Conservation (phyloP, 1,140 invertebrate genomes). For the Penaeus indicus region DNA sequence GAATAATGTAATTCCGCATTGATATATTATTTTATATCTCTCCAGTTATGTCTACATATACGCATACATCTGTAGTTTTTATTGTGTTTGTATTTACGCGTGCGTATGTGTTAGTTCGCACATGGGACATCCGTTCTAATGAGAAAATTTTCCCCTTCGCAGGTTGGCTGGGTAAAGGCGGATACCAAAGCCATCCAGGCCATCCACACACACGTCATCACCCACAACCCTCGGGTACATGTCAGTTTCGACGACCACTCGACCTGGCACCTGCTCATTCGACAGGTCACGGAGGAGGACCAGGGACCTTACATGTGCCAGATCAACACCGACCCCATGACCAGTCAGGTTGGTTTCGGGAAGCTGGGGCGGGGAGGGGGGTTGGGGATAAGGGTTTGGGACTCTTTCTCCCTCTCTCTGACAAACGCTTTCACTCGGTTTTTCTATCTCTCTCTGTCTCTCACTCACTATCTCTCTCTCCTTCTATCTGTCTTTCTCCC, state of each 20-base stretch:
- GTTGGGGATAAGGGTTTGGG: not conserved
- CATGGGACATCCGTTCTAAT: not conserved
- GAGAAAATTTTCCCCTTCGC: constrained; percentile 45
- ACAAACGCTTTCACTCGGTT: not conserved
- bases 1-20: too few relatives aligned
- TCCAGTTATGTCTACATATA: not conserved
- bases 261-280: constrained; percentile 90
- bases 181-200: constrained; percentile 90
- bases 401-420: not conserved
- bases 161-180: constrained; percentile 94
- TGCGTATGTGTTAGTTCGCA: not conserved
- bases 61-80: constrained; percentile 20
- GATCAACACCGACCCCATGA: constrained; percentile 92
- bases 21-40: not conserved
- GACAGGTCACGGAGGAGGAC: constrained; percentile 89
- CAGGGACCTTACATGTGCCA: constrained; percentile 81
- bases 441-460: too few relatives aligned
- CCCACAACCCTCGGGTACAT: constrained; percentile 79
- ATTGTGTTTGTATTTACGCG: constrained; percentile 21
- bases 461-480: not conserved
- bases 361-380: not conserved
- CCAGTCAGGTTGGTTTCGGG: constrained; percentile 79
- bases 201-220: constrained; percentile 90
- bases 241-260: constrained; percentile 78
- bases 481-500: not conserved